Evolutionary conservation across 2,113 vertebrate species (phyloP).

Genomic region (Zosterops pallidus): DNA sequence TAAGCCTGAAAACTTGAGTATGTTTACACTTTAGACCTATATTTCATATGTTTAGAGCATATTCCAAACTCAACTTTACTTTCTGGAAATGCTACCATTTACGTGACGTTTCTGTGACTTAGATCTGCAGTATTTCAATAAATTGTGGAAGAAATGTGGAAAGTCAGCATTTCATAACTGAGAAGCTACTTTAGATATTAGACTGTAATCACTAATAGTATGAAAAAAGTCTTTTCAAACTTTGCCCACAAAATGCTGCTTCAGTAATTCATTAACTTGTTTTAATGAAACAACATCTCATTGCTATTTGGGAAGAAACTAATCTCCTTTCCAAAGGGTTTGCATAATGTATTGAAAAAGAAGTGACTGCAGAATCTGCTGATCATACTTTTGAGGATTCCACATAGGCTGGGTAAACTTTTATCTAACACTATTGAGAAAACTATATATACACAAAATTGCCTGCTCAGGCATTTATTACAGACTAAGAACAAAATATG

Average conservation of each 20-base stretch:
- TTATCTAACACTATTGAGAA: conserved; percentile 11
- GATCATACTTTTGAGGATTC: conserved; percentile 39
- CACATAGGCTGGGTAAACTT: not conserved
- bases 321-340: conserved; percentile 28
- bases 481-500: conserved; percentile 11
- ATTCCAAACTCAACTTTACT: not conserved
- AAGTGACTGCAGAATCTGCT: conserved; percentile 47
- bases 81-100: not conserved
- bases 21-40: not conserved
- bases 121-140: not conserved
- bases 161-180: conserved; percentile 4
- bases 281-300: conserved; percentile 38
- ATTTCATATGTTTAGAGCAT: not conserved
- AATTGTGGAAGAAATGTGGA: not conserved
- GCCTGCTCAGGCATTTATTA: conserved; percentile 2
- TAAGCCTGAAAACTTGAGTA: not conserved
- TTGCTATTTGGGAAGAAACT: conserved; percentile 32
- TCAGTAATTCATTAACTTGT: conserved; percentile 49
- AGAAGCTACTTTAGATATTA: not conserved
- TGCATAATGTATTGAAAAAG: conserved; percentile 36
- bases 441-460: not conserved
- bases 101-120: not conserved
- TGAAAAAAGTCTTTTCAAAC: not conserved
- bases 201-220: not conserved
- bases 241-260: conserved; percentile 26